Conservation (phyloP, 2,888 invertebrate genomes). For the Liodrosophila aerea region DNA sequence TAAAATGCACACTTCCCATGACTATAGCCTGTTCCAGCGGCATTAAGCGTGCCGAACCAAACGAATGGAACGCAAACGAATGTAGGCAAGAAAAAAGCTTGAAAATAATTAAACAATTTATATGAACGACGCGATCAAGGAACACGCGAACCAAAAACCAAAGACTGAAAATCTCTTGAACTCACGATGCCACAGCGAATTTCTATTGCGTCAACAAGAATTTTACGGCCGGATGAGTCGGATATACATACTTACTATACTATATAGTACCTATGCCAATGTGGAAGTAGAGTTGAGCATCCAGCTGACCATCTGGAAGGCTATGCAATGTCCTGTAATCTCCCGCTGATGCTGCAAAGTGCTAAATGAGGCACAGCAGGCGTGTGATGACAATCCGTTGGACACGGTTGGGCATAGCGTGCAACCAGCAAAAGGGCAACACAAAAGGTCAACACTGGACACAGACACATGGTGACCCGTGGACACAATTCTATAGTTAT, state of each 20-base stretch:
- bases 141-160: too few species aligned
- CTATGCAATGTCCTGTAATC: constrained; percentile 21
- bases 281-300: not conserved
- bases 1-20: not conserved
- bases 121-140: constrained; percentile 28
- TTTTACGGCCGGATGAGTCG: constrained; percentile 30
- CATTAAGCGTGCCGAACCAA: constrained; percentile 59
- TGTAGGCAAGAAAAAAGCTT: constrained; percentile 28
- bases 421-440: constrained; percentile 51
- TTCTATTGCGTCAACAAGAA: constrained; percentile 65
- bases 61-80: constrained; percentile 44
- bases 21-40: constrained; percentile 35
- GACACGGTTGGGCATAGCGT: constrained; percentile 64
- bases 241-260: not conserved
- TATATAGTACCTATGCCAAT: constrained; percentile 13
- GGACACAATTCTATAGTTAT: too few species aligned
- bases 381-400: constrained; percentile 44
- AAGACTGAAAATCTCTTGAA: too few species aligned
- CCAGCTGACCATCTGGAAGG: constrained; percentile 23
- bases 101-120: constrained; percentile 61
- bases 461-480: too few species aligned
- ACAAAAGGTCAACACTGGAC: constrained; percentile 24
- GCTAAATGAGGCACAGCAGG: constrained; percentile 77
- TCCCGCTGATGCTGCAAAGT: constrained; percentile 65
- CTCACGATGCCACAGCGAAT: constrained; percentile 45